These are phyloP conservation scores for Sarcophilus harrisii DNA, from an alignment of 2,797 vertebrate genomes.

Conservation along the genomic window DNA sequence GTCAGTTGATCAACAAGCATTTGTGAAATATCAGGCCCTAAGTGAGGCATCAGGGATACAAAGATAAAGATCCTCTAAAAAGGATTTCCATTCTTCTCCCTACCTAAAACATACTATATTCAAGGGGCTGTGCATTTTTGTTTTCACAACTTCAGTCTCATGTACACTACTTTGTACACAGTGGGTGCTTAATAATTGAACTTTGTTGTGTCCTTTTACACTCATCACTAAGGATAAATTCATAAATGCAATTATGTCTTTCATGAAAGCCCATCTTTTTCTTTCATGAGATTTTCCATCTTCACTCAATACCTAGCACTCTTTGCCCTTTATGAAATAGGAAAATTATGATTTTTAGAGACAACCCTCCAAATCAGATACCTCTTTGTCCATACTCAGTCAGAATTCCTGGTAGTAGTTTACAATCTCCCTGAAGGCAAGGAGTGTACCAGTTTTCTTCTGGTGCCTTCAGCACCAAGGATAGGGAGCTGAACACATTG, in stretches of 20 bases:
- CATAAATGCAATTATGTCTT: background rate
- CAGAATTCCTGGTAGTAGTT: background rate
- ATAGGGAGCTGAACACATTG: background rate
- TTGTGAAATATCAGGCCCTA: background rate
- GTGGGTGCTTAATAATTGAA: background rate
- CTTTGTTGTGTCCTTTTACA: background rate
- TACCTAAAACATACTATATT: background rate
- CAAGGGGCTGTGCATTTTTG: background rate
- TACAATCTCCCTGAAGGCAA: background rate
- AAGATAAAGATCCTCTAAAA: background rate
- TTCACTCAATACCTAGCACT: too few relatives aligned
- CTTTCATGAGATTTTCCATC: background rate
- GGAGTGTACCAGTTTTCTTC: background rate
- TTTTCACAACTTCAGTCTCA: background rate
- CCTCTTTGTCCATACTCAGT: background rate
- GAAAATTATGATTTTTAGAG: background rate
- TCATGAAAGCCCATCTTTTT: background rate
- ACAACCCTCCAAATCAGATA: background rate
- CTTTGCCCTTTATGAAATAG: background rate
- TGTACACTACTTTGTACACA: background rate
- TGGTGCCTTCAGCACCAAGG: background rate
- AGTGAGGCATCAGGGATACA: background rate
- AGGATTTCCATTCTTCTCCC: background rate
- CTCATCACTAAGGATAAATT: background rate
- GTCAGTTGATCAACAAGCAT: background rate